Percentiles rank a stretch among this genome's conserved stretches.
These are phyloP conservation scores for Andrena haemorrhoa DNA, from an alignment of 2,888 invertebrate genomes.

Conservation along the genomic window DNA sequence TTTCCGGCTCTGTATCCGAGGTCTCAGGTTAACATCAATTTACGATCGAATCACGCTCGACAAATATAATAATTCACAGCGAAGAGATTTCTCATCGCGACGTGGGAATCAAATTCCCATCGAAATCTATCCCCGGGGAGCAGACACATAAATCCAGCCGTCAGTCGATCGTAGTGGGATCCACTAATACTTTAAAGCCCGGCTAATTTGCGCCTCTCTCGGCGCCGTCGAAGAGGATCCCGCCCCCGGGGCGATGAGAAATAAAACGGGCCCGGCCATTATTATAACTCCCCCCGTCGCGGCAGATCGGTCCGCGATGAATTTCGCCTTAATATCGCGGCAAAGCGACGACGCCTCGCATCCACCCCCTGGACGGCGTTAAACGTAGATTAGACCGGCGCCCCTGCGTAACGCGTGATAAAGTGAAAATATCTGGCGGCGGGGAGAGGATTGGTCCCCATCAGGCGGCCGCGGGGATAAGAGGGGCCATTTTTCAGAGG, in stretches of 20 bases:
- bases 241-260: background rate
- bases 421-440: slow-evolving; percentile 68
- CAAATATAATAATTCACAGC: background rate
- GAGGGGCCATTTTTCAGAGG: slow-evolving; percentile 67
- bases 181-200: background rate
- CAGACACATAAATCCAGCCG: slow-evolving; percentile 2
- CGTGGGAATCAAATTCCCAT: background rate
- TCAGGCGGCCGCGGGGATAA: slow-evolving; percentile 54
- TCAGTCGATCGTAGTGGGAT: background rate
- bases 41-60: background rate
- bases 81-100: background rate
- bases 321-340: slow-evolving; percentile 59
- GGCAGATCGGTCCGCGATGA: slow-evolving; percentile 25
- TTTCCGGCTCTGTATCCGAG: background rate
- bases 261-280: slow-evolving; percentile 35
- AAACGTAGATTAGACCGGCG: slow-evolving; percentile 58
- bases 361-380: slow-evolving; percentile 23
- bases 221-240: background rate
- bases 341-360: slow-evolving; percentile 36
- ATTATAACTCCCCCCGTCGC: background rate
- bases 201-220: slow-evolving; percentile 16
- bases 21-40: background rate
- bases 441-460: slow-evolving; percentile 57
- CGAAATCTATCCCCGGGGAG: background rate
- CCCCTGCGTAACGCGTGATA: slow-evolving; percentile 55